Evolutionary conservation across 2,797 vertebrate genomes (phyloP).

Genomic region (Trichosurus vulpecula): DNA sequence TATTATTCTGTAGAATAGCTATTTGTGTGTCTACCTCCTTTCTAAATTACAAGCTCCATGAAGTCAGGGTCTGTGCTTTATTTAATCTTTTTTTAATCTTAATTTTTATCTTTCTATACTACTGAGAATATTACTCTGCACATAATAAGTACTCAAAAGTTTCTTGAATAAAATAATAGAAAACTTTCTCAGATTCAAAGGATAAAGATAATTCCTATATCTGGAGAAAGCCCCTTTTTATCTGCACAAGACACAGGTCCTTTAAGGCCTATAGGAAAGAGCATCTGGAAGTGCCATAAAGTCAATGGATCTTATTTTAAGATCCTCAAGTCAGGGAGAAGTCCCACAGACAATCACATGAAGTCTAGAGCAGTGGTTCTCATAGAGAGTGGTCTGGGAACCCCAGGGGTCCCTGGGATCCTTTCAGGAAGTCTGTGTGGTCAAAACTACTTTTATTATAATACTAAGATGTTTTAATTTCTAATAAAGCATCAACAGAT

Average conservation of each 20-base stretch:
- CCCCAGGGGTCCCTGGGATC: neutral
- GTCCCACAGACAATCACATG: neutral
- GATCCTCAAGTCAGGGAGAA: slow-evolving; percentile 4
- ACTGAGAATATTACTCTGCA: neutral
- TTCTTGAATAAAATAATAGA: slow-evolving; percentile 3
- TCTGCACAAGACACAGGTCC: neutral
- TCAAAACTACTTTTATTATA: neutral
- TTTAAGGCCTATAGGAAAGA: neutral
- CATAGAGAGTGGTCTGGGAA: neutral
- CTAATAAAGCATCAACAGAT: neutral
- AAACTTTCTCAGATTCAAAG: slow-evolving; percentile 28
- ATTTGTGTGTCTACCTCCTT: neutral
- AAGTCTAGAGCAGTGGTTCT: neutral
- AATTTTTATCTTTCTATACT: neutral
- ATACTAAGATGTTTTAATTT: neutral
- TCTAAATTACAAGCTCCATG: neutral
- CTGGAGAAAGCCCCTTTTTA: neutral
- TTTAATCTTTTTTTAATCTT: neutral
- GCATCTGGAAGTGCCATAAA: neutral
- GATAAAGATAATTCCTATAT: slow-evolving; percentile 16
- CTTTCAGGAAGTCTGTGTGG: neutral
- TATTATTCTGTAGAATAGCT: neutral
- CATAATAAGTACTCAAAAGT: neutral
- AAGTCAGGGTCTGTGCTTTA: neutral
- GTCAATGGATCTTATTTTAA: slow-evolving; percentile 10